Conservation (phyloP, 1,140 invertebrate genomes). For the Teleogryllus occipitalis region DNA sequence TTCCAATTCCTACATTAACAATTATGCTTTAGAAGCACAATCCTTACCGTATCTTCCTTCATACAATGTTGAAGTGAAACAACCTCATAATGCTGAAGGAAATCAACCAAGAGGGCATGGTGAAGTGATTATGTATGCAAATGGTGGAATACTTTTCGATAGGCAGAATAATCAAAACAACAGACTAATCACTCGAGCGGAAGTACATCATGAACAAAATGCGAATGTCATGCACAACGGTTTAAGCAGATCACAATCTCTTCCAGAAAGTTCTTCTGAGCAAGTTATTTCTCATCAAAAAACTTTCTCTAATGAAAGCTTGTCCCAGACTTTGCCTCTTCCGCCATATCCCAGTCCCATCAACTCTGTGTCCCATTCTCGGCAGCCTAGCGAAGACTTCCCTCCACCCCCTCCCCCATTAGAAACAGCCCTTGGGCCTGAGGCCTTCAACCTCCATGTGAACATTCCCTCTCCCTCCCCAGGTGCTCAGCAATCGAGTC, state of each 20-base stretch:
- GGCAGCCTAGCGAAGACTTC: constrained; percentile 81
- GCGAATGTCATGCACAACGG: constrained; percentile 29
- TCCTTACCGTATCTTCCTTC: constrained; percentile 54
- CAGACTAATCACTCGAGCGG: constrained; percentile 66
- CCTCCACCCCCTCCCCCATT: constrained; percentile 74
- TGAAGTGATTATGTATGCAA: constrained; percentile 45
- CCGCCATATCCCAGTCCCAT: constrained; percentile 69
- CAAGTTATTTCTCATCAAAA: constrained; percentile 37
- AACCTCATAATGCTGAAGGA: not conserved
- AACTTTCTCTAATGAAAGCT: constrained; percentile 32
- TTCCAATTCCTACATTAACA: constrained; percentile 38
- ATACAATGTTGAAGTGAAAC: constrained; percentile 33
- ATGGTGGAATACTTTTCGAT: constrained; percentile 39
- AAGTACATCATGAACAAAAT: constrained; percentile 68
- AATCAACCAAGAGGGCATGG: constrained; percentile 28
- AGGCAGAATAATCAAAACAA: constrained; percentile 34
- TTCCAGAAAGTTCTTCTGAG: not conserved
- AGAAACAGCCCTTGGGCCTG: constrained; percentile 32
- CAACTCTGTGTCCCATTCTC: constrained; percentile 64
- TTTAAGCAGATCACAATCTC: not conserved
- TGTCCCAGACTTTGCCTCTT: constrained; percentile 49
- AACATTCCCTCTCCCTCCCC: constrained; percentile 21
- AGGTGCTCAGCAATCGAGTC: constrained; percentile 34
- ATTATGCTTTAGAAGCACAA: constrained; percentile 47
- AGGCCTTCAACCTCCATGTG: constrained; percentile 29